These are phyloP conservation scores for Morpho achilles DNA, from an alignment of 2,888 invertebrate genomes.

Conservation along the genomic window DNA sequence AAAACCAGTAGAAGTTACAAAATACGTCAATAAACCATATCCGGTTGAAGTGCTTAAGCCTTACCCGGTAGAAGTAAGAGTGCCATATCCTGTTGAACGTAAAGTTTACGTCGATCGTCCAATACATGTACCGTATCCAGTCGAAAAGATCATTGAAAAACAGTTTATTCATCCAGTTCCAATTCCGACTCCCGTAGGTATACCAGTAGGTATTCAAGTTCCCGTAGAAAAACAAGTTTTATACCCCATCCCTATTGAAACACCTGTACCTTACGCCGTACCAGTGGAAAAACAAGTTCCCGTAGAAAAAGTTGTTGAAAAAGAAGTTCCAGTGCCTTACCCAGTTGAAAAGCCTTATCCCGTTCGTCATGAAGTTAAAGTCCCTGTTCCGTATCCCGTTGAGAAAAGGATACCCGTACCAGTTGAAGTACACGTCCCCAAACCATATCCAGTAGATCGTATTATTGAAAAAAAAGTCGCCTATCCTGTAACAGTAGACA, in stretches of 20 bases:
- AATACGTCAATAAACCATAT: slow-evolving; percentile 68
- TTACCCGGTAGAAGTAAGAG: slow-evolving; percentile 75
- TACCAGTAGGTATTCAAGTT: slow-evolving; percentile 52
- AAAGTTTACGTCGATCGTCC: slow-evolving; percentile 74
- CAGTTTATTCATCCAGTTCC: slow-evolving; percentile 59
- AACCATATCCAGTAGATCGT: slow-evolving; percentile 73
- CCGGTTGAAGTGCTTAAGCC: slow-evolving; percentile 74
- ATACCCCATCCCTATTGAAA: slow-evolving; percentile 62
- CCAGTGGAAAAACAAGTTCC: slow-evolving; percentile 62
- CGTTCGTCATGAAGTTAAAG: slow-evolving; percentile 56
- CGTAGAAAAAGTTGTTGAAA: slow-evolving; percentile 61
- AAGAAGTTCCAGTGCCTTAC: slow-evolving; percentile 67
- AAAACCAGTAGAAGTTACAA: slow-evolving; percentile 68
- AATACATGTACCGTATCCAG: slow-evolving; percentile 67
- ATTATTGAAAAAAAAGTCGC: slow-evolving; percentile 71
- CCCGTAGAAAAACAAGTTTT: slow-evolving; percentile 58
- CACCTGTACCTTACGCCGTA: slow-evolving; percentile 59
- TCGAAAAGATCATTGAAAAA: slow-evolving; percentile 77
- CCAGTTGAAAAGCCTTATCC: slow-evolving; percentile 74
- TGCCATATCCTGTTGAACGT: slow-evolving; percentile 71
- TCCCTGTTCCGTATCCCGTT: slow-evolving; percentile 52
- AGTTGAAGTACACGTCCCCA: slow-evolving; percentile 55
- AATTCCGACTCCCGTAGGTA: slow-evolving; percentile 64
- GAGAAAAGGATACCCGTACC: slow-evolving; percentile 77
- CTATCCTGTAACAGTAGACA: slow-evolving; percentile 63